Evolutionary conservation across 1,140 invertebrate genomes (phyloP), one percentile per base, ranked within the genome.

Genomic region (Dendroctonus ponderosae): DNA sequence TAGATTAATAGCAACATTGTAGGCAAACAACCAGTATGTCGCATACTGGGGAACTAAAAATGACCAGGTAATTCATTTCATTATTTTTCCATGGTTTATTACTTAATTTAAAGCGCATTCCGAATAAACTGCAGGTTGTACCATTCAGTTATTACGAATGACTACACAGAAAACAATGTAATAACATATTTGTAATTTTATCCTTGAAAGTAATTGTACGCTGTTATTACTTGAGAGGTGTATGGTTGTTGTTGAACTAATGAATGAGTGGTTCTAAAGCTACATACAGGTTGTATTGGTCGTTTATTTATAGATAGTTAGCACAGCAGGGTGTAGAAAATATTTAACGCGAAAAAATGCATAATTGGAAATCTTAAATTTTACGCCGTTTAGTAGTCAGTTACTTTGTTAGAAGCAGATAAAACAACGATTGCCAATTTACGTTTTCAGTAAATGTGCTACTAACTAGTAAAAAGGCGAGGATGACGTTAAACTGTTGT

Each of bases 161-260:
- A 65, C 62, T 65, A 57, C 46, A 42, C 9, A 49, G 62, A 56
- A 57, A 65, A 65, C 62, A 65, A 65, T 65, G 62, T 57, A 57
- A 65, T 65, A 65, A 65, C 54, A 65, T 48, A 65, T 65, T 58
- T 57, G 62, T 65, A 65, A 65, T 65, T 65, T 57, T 44, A 65
- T 44, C 62, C 62, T 65, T 65, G 62, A 65, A 65, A 65, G 62
- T 65, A 57, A 49, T 57, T 56, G 54, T 58, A 42, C 37, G 15
- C 12, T 57, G 46, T 53, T 41, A 63, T 53, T 54, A 57, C 44
- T 38, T 56, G 26, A 58, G 53, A 65, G 14, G 53, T 56, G 41
- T 63, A 46, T 37, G 51, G 41, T 53, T 54, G 60, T 62, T 52
- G 40, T 46, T 51, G 44, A 51, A 63, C 48, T 57, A 65, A 65